phyloP scores from a whole-genome alignment of 2,888 invertebrate genomes.

The Ennomos erosarius region DNA sequence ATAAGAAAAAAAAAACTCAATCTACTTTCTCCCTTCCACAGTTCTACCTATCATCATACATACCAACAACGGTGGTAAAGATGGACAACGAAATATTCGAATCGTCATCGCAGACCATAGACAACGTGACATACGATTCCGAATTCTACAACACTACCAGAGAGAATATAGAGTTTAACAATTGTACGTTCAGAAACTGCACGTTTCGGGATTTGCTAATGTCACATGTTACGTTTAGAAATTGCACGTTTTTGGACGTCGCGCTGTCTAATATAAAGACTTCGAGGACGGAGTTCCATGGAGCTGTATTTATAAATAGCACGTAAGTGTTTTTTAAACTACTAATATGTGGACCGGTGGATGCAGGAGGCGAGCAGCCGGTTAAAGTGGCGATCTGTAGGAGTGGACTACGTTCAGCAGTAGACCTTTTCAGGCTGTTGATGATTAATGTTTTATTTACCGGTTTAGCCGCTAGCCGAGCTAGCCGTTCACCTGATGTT shows the following conservation, averaged over 20 bases:
- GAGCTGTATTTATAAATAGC: slow-evolving; percentile 86
- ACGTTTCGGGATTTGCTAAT: slow-evolving; percentile 88
- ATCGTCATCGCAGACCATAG: slow-evolving; percentile 56
- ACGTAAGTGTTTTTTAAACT: slow-evolving; percentile 74
- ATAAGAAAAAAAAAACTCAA: too few species aligned
- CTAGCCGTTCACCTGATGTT: too few species aligned
- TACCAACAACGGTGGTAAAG: slow-evolving; percentile 76
- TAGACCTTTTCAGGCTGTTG: neutral
- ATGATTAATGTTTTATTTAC: too few species aligned
- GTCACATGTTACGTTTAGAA: slow-evolving; percentile 89
- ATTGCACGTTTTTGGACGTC: slow-evolving; percentile 88
- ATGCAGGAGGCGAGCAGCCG: too few species aligned
- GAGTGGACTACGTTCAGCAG: neutral
- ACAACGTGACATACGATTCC: slow-evolving; percentile 64
- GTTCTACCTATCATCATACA: slow-evolving; percentile 84
- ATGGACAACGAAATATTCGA: slow-evolving; percentile 68
- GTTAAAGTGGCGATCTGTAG: too few species aligned
- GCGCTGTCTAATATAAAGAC: slow-evolving; percentile 90
- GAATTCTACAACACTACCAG: slow-evolving; percentile 84
- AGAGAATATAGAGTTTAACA: slow-evolving; percentile 87
- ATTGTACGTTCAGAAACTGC: slow-evolving; percentile 86
- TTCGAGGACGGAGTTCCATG: slow-evolving; percentile 87
- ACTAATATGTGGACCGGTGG: too few species aligned
- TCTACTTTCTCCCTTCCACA: slow-evolving; percentile 41
- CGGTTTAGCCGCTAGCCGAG: too few species aligned